Conservation (phyloP, 2,113 vertebrate species). For the Otolemur garnettii region DNA sequence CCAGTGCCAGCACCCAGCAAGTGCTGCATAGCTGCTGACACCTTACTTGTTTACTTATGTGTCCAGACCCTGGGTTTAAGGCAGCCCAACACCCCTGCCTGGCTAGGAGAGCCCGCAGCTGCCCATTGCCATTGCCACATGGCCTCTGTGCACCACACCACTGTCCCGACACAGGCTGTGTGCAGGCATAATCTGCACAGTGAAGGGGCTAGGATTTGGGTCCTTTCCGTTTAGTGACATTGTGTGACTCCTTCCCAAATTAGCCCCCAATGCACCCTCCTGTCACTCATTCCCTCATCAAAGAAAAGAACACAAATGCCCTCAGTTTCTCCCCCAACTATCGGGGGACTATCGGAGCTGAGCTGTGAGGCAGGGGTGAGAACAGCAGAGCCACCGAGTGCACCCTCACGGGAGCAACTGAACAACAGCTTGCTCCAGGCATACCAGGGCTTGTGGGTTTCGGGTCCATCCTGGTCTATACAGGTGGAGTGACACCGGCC, state of each 20-base stretch:
- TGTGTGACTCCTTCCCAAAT: neutral
- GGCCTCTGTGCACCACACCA: fast-evolving
- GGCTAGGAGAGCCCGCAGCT: neutral
- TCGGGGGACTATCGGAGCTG: too few relatives aligned
- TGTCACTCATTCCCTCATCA: neutral
- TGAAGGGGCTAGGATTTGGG: neutral
- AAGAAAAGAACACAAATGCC: neutral
- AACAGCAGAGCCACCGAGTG: too few relatives aligned
- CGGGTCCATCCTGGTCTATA: too few relatives aligned
- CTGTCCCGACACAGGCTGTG: fast-evolving
- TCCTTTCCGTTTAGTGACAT: fast-evolving
- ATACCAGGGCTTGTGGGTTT: neutral
- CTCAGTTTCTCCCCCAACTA: fast-evolving
- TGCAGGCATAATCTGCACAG: fast-evolving
- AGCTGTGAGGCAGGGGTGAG: neutral
- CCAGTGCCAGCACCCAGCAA: fast-evolving
- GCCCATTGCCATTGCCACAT: fast-evolving
- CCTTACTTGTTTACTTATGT: neutral
- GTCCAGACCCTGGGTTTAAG: too few relatives aligned
- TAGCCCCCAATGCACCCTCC: neutral
- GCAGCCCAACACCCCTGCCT: neutral
- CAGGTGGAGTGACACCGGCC: too few relatives aligned
- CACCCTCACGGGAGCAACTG: too few relatives aligned
- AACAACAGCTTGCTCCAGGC: fast-evolving
- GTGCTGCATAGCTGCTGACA: fast-evolving